Evolutionary conservation across 2,797 vertebrate species (phyloP).

Genomic region (Odontamblyopus lacepedii): DNA sequence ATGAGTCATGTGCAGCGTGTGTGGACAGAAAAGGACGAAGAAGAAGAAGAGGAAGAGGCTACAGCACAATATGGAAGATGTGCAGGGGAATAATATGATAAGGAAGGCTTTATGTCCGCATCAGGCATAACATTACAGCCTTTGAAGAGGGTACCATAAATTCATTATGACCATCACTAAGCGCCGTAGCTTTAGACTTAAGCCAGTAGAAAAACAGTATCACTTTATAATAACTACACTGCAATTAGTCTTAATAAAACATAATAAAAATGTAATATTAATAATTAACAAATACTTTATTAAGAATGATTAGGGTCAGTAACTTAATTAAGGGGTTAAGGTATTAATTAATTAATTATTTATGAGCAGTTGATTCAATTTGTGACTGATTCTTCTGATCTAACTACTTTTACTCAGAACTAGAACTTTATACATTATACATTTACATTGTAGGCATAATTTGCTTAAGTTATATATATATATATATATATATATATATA

Average conservation of each 20-base stretch:
- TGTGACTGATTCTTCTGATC: not conserved
- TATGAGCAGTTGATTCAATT: not conserved
- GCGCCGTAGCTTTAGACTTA: not conserved
- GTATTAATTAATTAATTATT: not conserved
- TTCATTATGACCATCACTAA: not conserved
- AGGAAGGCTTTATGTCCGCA: conserved; percentile 18
- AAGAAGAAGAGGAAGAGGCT: conserved; percentile 50
- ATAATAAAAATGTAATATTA: too few relatives aligned
- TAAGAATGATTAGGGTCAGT: too few relatives aligned
- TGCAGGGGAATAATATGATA: conserved; percentile 20
- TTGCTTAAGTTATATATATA: too few relatives aligned
- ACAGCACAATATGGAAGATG: conserved; percentile 40
- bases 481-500: too few relatives aligned
- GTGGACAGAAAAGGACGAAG: conserved; percentile 65
- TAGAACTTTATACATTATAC: not conserved
- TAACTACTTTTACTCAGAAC: not conserved
- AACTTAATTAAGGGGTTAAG: too few relatives aligned
- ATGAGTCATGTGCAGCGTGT: conserved; percentile 80
- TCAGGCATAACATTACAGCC: not conserved
- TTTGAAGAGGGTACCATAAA: not conserved
- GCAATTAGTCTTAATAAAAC: too few relatives aligned
- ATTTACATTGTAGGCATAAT: too few relatives aligned
- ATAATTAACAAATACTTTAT: too few relatives aligned
- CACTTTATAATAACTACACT: too few relatives aligned
- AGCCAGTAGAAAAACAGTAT: not conserved